Evolutionary conservation across 2,888 invertebrate species (phyloP).

Genomic region (Tricholauxania praeusta): DNA sequence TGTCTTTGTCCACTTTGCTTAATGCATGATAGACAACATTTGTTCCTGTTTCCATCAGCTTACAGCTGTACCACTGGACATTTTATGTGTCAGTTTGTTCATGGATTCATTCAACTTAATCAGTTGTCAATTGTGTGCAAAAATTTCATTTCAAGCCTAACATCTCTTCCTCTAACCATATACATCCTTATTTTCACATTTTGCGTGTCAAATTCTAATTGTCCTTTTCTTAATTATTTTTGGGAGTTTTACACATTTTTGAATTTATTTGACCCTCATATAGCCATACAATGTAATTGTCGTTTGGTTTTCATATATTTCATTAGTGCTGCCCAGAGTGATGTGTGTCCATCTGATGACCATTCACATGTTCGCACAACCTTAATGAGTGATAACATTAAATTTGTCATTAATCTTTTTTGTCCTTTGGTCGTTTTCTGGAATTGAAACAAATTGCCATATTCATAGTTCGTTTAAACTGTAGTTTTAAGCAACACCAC

Average conservation of each 20-base stretch:
- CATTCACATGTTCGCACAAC: constrained; percentile 45
- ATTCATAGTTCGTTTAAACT: not conserved
- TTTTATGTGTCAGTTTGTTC: not conserved
- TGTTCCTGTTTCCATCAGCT: not conserved
- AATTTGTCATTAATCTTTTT: constrained; percentile 48
- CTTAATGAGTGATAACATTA: constrained; percentile 49
- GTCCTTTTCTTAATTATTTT: constrained; percentile 47
- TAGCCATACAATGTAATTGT: not conserved
- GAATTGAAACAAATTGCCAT: not conserved
- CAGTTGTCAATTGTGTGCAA: constrained; percentile 45
- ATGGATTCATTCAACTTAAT: constrained; percentile 44
- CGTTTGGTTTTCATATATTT: not conserved
- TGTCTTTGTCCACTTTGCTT: constrained; percentile 4
- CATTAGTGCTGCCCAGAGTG: not conserved
- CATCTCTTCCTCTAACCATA: not conserved
- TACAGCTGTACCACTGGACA: not conserved
- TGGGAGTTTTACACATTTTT: constrained; percentile 33
- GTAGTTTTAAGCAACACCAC: no score
- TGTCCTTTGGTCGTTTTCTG: not conserved
- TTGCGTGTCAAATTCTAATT: constrained; percentile 53
- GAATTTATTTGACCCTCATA: not conserved
- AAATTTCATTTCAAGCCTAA: constrained; percentile 40
- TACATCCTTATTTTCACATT: constrained; percentile 36
- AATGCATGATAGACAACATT: constrained; percentile 1
- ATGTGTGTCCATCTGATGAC: constrained; percentile 48